A percentile compares a stretch with the other conserved stretches of the same genome.
Conservation (phyloP, 2,113 vertebrate genomes). For the Anas platyrhynchos region DNA sequence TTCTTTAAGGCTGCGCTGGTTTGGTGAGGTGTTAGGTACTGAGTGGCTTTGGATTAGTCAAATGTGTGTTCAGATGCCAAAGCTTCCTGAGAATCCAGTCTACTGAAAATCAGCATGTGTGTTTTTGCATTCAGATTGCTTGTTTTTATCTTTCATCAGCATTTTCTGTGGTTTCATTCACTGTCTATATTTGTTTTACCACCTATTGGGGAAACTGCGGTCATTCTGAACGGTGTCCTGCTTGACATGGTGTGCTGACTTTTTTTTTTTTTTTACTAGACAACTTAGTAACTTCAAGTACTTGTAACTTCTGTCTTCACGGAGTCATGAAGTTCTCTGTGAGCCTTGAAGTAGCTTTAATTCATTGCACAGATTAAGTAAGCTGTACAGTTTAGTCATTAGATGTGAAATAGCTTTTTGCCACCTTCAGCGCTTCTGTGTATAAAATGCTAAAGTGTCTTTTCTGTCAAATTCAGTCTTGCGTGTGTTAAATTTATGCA, state of each 20-base stretch:
- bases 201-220: neutral
- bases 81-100: neutral
- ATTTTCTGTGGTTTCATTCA: neutral
- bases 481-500: neutral
- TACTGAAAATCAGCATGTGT: neutral
- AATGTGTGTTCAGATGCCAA: neutral
- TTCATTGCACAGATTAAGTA: neutral
- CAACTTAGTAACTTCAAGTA: neutral
- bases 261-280: neutral
- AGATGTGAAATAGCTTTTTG: neutral
- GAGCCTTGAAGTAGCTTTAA: neutral
- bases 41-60: neutral
- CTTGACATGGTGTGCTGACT: neutral
- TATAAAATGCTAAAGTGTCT: neutral
- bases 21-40: neutral
- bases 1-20: neutral
- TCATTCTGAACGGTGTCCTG: neutral
- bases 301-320: neutral
- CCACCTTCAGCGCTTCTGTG: neutral
- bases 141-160: too few relatives aligned
- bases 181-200: neutral
- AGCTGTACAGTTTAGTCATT: neutral
- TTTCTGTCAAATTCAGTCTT: slow-evolving; percentile 4
- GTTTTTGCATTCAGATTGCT: neutral
- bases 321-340: neutral